Base-by-base conservation (phyloP, 2,888 invertebrate genomes). In the Trichopoda pennipes region DNA sequence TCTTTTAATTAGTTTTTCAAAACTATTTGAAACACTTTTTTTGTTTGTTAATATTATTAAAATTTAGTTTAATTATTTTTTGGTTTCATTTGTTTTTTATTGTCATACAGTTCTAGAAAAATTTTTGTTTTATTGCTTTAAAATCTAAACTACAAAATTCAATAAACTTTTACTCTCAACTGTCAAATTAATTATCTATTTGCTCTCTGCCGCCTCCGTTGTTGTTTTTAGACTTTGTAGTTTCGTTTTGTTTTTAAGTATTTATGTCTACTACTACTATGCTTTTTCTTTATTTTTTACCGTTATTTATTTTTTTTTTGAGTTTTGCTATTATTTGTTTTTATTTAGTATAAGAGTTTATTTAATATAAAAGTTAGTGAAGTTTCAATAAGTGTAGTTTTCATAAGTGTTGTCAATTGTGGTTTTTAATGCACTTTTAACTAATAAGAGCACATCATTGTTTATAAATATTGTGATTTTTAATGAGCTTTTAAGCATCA, bases 1-100 rank as follows among this genome's bases (percentile, higher is more conserved):
- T 56, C 56, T 53, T 53, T 53, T 53, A 19, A 8, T 49, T 49
- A 9, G 4, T 51, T 76, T 56, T 58, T 56, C 44, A 7, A 38
- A 38, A 38, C 12, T 2, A 86, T 85, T 84, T 88, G 88, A 89
- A 89, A 89, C 88, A 88, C 88, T 87, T 87, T 88, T n/a, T n/a
- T n/a, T n/a, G n/a, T n/a, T 76, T 51, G 19, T 58, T 75, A 16
- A 32, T 55, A 17, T 47, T 14, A 61, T 12, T 64, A 21, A 14
- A 12, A 17, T 64, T 17, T 75, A 74, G 66, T 58, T 38, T 58
- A 32, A 58, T 2, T 64, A 16, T 42, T 28, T 60, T 68, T 77
- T n/a, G n/a, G n/a, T n/a, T n/a, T 42, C 55, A 44, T 63, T 79
- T 61, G 86, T 86, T 85, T 89, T 89, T 89, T 89, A 89, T 89